These are phyloP conservation scores for Podiceps cristatus DNA, from an alignment of 2,113 vertebrate species.

Conservation along the genomic window DNA sequence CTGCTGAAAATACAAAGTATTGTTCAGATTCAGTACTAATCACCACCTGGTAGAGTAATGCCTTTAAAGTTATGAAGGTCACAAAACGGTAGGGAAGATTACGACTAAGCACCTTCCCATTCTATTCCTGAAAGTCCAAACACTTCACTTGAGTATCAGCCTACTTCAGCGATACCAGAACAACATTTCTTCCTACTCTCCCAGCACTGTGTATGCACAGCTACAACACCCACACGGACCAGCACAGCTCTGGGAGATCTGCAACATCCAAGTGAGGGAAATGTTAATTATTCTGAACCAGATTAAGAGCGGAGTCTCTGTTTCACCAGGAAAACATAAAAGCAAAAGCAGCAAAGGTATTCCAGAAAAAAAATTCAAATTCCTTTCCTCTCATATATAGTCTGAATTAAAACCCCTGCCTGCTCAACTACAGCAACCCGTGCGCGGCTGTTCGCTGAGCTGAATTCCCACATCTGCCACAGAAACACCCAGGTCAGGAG, in stretches of 20 bases:
- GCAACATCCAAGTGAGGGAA: neutral
- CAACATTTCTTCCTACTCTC: neutral
- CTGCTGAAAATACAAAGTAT: slow-evolving; percentile 42
- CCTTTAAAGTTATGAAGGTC: neutral
- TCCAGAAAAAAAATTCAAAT: neutral
- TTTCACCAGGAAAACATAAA: neutral
- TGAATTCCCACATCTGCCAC: neutral
- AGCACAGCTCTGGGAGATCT: neutral
- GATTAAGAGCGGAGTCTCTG: neutral
- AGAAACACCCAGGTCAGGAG: neutral
- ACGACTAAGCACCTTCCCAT: neutral
- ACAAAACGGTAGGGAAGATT: neutral
- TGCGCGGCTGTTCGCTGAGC: rapidly evolving
- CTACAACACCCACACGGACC: neutral
- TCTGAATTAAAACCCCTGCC: neutral
- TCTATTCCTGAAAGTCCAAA: neutral
- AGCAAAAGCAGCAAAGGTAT: neutral
- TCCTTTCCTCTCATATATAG: neutral
- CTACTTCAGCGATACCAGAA: neutral
- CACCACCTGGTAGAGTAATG: neutral
- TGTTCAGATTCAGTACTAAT: neutral
- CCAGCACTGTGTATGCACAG: neutral
- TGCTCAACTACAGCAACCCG: neutral
- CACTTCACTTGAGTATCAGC: neutral
- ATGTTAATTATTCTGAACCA: neutral